Conservation (phyloP, 92 coral and sea anemone genomes). For the Chrysogorgia sp. region DNA sequence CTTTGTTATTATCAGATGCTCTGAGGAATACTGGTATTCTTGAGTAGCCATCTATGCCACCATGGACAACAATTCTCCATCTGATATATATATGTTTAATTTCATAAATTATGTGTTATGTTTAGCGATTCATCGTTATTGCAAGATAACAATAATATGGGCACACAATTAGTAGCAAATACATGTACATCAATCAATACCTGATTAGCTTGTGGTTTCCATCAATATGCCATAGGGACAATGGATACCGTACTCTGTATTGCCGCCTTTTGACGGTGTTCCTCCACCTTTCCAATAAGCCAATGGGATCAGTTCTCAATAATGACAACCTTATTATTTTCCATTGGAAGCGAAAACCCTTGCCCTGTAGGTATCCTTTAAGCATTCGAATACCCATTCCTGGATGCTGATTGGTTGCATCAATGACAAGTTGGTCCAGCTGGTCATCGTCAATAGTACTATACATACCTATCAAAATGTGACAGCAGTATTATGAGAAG, state of each 20-base stretch:
- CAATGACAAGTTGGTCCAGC: conserved; percentile 56
- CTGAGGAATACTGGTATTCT: conserved; percentile 55
- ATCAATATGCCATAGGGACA: too few species aligned
- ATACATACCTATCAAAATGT: too few species aligned
- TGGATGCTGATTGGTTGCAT: conserved; percentile 57
- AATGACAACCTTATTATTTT: conserved; percentile 60
- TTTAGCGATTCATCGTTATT: too few species aligned
- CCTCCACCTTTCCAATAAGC: conserved; percentile 51
- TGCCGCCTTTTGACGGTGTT: conserved; percentile 47
- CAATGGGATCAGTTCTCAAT: conserved; percentile 61
- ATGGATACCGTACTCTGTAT: conserved; percentile 62
- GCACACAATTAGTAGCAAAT: not conserved
- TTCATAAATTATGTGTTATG: too few species aligned
- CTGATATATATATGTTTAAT: not conserved
- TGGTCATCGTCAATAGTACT: conserved; percentile 58
- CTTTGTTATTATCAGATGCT: conserved; percentile 53
- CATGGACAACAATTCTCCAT: conserved; percentile 56
- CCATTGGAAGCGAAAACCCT: conserved; percentile 59
- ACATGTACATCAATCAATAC: conserved; percentile 1
- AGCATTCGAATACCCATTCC: conserved; percentile 58
- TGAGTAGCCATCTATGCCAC: conserved; percentile 57
- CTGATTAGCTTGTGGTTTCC: conserved; percentile 61
- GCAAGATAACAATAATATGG: too few species aligned
- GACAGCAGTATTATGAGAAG: too few species aligned
- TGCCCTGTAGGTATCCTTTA: conserved; percentile 54